Evolutionary conservation across 2,888 invertebrate genomes (phyloP).

Genomic region (Amiota minor): DNA sequence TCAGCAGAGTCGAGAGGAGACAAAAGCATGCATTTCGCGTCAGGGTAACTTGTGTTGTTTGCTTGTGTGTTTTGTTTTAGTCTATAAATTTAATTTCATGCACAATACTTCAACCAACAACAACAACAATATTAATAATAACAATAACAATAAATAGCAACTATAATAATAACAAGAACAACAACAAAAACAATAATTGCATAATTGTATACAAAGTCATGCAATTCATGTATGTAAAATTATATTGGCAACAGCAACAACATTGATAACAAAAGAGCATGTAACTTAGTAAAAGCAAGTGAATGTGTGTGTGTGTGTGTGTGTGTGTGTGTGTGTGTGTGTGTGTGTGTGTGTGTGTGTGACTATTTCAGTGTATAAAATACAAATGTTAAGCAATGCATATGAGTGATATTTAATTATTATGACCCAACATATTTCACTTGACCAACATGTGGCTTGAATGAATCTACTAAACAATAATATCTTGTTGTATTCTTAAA

Average conservation of each 20-base stretch:
- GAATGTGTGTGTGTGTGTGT: no score
- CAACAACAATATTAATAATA: background rate
- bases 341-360: slow-evolving; percentile 32
- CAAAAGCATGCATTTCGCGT: background rate
- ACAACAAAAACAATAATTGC: background rate
- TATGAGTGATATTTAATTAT: slow-evolving; percentile 59
- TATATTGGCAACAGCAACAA: slow-evolving; percentile 45
- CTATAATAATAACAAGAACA: slow-evolving; percentile 13
- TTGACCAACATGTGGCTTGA: slow-evolving; percentile 25
- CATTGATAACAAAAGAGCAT: no score
- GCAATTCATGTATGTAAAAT: slow-evolving; percentile 40
- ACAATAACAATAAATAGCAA: slow-evolving; percentile 3
- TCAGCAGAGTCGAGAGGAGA: slow-evolving; percentile 14
- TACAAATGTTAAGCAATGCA: slow-evolving; percentile 55
- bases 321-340: slow-evolving; percentile 54
- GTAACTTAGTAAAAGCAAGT: background rate
- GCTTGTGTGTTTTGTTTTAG: slow-evolving; percentile 27
- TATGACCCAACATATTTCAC: slow-evolving; percentile 50
- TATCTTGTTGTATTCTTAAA: no score
- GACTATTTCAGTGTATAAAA: slow-evolving; percentile 25
- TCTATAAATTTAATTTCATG: slow-evolving; percentile 53
- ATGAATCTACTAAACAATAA: background rate
- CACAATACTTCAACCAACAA: background rate
- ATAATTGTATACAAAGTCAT: slow-evolving; percentile 33
- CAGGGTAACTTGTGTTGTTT: background rate